Percentiles rank a stretch among this genome's conserved stretches.
These are phyloP conservation scores for Sminthopsis crassicaudata DNA, from an alignment of 2,113 vertebrate genomes.

Conservation along the genomic window DNA sequence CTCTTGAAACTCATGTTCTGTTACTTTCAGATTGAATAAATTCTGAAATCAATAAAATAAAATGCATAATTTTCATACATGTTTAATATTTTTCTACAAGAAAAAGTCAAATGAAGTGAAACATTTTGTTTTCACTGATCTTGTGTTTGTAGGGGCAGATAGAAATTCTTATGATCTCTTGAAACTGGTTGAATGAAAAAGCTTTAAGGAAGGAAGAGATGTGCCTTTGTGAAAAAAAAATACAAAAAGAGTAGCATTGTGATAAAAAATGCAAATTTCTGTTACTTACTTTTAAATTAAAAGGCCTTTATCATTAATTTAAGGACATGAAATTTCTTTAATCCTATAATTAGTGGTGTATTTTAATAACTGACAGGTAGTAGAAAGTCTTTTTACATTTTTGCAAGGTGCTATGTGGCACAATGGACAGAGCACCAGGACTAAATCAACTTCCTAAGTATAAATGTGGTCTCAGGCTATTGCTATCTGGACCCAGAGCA, in stretches of 20 bases:
- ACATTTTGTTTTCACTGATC: conserved; percentile 69
- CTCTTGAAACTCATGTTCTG: conserved; percentile 71
- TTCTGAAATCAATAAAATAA: conserved; percentile 76
- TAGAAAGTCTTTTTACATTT: background rate
- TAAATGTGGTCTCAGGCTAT: background rate
- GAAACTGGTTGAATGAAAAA: conserved; percentile 39
- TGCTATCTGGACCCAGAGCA: background rate
- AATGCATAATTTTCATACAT: conserved; percentile 72
- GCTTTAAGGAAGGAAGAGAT: background rate
- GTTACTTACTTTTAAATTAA: background rate
- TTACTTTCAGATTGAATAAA: conserved; percentile 73
- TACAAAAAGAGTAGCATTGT: background rate
- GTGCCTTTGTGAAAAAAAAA: background rate
- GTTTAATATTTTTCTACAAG: conserved; percentile 79
- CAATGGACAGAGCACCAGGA: background rate
- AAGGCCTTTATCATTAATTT: background rate
- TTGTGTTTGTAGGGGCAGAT: conserved; percentile 23
- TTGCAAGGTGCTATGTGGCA: background rate
- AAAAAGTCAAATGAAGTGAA: conserved; percentile 78
- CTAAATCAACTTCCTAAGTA: background rate
- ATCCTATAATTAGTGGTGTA: background rate
- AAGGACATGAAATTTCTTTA: background rate
- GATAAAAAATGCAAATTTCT: background rate
- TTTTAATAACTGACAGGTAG: background rate
- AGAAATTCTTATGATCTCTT: conserved; percentile 27